Evolutionary conservation across 2,797 vertebrate species (phyloP).

Genomic region (Choloepus didactylus): DNA sequence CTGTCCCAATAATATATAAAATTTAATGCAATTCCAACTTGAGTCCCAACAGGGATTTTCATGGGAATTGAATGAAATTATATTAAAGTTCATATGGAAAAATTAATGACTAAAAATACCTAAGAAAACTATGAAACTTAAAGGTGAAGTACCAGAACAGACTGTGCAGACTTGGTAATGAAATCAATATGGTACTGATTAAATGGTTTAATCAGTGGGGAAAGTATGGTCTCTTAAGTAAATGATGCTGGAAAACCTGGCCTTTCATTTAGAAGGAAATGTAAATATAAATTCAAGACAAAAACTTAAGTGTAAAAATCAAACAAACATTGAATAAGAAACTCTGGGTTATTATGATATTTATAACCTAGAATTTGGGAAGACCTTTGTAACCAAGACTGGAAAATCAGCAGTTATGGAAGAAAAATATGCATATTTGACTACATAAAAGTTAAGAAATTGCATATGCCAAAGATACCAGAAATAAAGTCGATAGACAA

Average conservation of each 20-base stretch:
- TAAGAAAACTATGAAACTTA: not conserved
- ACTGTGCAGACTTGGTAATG: not conserved
- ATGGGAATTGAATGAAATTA: not conserved
- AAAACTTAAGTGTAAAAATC: constrained; percentile 1
- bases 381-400: not conserved
- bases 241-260: not conserved
- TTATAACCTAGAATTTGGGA: not conserved
- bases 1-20: not conserved
- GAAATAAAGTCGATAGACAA: not conserved
- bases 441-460: not conserved
- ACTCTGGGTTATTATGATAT: not conserved
- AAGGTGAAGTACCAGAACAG: not conserved
- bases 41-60: not conserved
- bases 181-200: not conserved
- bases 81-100: constrained; percentile 10
- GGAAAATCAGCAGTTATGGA: not conserved
- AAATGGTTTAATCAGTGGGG: not conserved
- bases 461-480: not conserved
- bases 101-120: not conserved
- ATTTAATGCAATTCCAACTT: not conserved
- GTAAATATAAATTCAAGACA: not conserved
- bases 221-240: not conserved
- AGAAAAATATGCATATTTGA: not conserved
- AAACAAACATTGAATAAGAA: not conserved
- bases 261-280: constrained; percentile 26